Evolutionary conservation across 2,888 invertebrate genomes (phyloP), one percentile per base, ranked within the genome.

Genomic region (Thysanoteuthis rhombus): DNA sequence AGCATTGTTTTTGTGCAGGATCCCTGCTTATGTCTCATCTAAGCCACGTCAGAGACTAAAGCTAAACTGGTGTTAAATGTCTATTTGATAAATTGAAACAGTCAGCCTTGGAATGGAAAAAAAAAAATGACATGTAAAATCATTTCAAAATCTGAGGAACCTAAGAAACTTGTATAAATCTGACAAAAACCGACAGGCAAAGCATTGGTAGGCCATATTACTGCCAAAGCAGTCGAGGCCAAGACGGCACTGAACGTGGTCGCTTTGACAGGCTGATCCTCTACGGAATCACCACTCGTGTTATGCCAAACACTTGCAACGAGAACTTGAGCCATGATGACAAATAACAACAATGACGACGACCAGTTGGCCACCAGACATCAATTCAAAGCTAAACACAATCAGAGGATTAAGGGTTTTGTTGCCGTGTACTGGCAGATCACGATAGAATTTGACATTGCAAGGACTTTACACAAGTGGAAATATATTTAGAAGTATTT

Each of bases 171-270:
- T 75, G 75, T n/a, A 75, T 75, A 75, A 75, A 75, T 75, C 75
- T 75, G 75, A 75, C 75, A 75, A 75, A 75, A n/a, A 36, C 75
- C 75, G 75, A 75, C n/a, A 75, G 36, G n/a, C 75, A 75, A n/a
- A 75, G 75, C 75, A 75, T n/a, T 75, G 75, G 75, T 75, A n/a
- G 75, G 75, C 75, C 75, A 75, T 75, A 75, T 75, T 75, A 75
- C n/a, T 75, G 75, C 75, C 75, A 75, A 36, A 12, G 75, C 75
- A n/a, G 75, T 75, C n/a, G 75, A 75, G 75, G 75, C 75, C 75
- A 75, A 75, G 75, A 75, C 75, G 12, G 75, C 75, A 75, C 75
- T 19, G 75, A n/a, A 75, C 36, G 75, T 36, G 75, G 75, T 75
- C n/a, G 75, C 75, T 75, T 75, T 75, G 75, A 75, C 75, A 75